These are phyloP conservation scores for Anas bernieri DNA, from an alignment of 2,797 vertebrate genomes.

Conservation along the genomic window DNA sequence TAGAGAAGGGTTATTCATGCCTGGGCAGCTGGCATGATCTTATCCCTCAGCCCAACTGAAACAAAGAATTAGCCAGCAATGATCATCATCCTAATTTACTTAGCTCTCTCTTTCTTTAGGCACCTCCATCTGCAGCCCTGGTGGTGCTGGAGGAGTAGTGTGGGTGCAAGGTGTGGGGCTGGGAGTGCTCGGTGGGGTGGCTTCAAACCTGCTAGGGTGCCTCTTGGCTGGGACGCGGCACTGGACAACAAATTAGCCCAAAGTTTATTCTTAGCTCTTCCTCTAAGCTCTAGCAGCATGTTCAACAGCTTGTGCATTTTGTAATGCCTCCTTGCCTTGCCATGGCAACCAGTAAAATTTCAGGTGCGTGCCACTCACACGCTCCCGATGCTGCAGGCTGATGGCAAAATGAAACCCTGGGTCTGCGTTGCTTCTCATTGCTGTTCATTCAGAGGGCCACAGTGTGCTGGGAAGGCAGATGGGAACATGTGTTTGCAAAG, in stretches of 20 bases:
- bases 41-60: neutral
- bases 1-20: neutral
- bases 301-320: constrained; percentile 83
- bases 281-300: constrained; percentile 75
- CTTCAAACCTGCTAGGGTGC: neutral
- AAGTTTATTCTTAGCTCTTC: constrained; percentile 82
- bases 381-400: constrained; percentile 63
- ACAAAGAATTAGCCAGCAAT: constrained; percentile 20
- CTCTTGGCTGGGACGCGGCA: constrained; percentile 17
- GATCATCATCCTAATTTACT: constrained; percentile 29
- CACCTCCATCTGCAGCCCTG: neutral
- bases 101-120: constrained; percentile 44
- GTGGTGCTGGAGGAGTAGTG: neutral
- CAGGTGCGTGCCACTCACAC: constrained; percentile 69
- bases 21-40: accelerated
- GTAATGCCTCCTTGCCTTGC: constrained; percentile 79
- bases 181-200: neutral
- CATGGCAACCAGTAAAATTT: constrained; percentile 81
- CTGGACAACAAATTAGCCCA: constrained; percentile 66
- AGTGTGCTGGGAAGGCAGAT: neutral
- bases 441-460: constrained; percentile 32
- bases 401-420: constrained; percentile 51
- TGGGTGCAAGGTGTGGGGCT: neutral
- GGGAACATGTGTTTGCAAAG: constrained; percentile 31
- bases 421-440: neutral